These are phyloP conservation scores for Macrostomum lignano DNA, from an alignment of 1,140 invertebrate species.

Conservation along the genomic window DNA sequence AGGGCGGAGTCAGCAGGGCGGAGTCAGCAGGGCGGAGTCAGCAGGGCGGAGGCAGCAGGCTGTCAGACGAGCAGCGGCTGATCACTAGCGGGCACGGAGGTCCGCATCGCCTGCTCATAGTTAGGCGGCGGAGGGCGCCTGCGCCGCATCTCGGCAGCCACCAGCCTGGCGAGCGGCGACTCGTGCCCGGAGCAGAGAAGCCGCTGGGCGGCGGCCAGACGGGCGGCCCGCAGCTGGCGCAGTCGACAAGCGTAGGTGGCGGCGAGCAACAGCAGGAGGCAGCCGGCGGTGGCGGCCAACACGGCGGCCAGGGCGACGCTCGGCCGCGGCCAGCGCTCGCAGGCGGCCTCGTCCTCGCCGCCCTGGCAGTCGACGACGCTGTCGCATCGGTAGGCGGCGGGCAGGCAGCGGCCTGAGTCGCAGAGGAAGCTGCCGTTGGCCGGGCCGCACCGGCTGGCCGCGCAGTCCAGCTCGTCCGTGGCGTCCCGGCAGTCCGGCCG, in stretches of 20 bases:
- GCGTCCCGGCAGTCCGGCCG: conserved; percentile 17
- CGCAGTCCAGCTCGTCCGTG: conserved; percentile 25
- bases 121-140: conserved; percentile 14
- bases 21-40: too few species aligned
- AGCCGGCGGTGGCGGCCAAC: neutral
- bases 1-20: too few species aligned
- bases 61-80: too few species aligned
- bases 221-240: too few species aligned
- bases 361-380: conserved; percentile 43
- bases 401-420: conserved; percentile 36
- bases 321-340: conserved; percentile 7
- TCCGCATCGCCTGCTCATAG: conserved; percentile 19
- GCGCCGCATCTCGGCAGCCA: conserved; percentile 12
- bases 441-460: conserved; percentile 15
- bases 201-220: neutral
- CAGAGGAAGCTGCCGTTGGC: conserved; percentile 28
- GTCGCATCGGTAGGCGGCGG: conserved; percentile 45
- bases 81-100: too few species aligned
- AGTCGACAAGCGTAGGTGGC: neutral
- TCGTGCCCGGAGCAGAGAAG: conserved; percentile 8
- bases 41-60: too few species aligned
- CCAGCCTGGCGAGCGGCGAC: conserved; percentile 12
- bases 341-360: conserved; percentile 44
- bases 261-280: neutral
- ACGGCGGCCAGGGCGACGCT: neutral